Evolutionary conservation across 2,113 vertebrate genomes (phyloP).

Genomic region (Jacana jacana): DNA sequence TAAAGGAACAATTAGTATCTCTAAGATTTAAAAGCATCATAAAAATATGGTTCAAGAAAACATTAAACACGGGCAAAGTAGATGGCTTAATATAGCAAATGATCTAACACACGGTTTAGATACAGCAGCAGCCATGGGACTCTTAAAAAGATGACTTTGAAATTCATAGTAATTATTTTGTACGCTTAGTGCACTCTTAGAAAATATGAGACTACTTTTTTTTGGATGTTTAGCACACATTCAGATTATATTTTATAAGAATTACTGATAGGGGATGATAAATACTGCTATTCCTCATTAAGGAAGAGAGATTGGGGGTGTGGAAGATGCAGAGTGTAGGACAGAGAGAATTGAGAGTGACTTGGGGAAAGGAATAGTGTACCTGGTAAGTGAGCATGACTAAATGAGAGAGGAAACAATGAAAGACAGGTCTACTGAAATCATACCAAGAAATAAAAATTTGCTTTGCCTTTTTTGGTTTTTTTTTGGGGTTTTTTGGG

Average conservation of each 20-base stretch:
- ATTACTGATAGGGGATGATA: background rate
- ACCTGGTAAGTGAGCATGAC: accelerated
- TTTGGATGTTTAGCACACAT: background rate
- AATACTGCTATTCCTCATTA: background rate
- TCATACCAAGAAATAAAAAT: background rate
- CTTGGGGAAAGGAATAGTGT: background rate
- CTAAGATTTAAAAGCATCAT: background rate
- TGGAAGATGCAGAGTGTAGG: background rate
- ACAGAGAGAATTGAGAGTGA: background rate
- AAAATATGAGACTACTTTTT: background rate
- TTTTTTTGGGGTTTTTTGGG: no score
- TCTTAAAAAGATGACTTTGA: background rate
- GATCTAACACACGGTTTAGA: background rate
- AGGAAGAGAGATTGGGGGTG: background rate
- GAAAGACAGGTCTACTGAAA: background rate
- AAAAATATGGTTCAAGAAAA: background rate
- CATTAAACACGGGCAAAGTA: background rate
- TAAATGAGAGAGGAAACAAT: background rate
- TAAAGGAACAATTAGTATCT: background rate
- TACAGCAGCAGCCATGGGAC: background rate
- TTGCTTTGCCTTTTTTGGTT: background rate
- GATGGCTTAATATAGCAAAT: background rate
- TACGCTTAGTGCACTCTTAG: background rate
- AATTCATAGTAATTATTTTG: background rate
- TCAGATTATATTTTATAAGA: background rate